Conservation (phyloP, 2,113 vertebrate genomes). For the Poeciliopsis turrubarensis region DNA sequence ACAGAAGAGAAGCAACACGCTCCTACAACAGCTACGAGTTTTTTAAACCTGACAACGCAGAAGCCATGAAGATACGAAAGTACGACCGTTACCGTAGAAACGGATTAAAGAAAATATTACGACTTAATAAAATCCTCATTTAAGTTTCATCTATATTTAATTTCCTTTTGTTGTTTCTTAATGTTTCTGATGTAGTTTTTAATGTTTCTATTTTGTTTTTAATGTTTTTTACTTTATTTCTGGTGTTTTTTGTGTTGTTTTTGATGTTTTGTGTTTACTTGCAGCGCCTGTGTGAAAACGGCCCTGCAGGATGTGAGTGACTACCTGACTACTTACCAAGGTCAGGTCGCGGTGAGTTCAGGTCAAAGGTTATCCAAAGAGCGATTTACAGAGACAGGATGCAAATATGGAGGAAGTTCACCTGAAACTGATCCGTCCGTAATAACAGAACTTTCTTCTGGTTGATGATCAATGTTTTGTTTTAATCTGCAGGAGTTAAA, state of each 20-base stretch:
- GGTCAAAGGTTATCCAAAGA: neutral
- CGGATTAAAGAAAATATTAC: neutral
- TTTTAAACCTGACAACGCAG: constrained; percentile 86
- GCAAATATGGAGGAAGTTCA: no score
- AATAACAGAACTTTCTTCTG: no score
- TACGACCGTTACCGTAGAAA: constrained; percentile 55
- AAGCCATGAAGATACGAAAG: constrained; percentile 89
- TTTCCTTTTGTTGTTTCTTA: no score
- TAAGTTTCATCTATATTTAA: no score
- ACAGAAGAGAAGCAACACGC: constrained; percentile 85
- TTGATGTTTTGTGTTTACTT: neutral
- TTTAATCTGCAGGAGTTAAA: no score
- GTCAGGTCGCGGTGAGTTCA: constrained; percentile 87
- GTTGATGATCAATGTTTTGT: no score
- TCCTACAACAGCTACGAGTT: constrained; percentile 89
- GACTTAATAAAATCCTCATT: neutral
- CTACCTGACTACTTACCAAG: constrained; percentile 82
- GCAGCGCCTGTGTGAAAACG: constrained; percentile 85
- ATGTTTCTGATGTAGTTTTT: no score
- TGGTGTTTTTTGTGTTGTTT: no score
- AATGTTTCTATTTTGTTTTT: no score
- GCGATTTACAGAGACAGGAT: no score
- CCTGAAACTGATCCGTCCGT: no score
- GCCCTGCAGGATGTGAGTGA: constrained; percentile 85
- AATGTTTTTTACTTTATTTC: no score